Conservation (phyloP, 1,140 invertebrate species). For the Samia ricini region DNA sequence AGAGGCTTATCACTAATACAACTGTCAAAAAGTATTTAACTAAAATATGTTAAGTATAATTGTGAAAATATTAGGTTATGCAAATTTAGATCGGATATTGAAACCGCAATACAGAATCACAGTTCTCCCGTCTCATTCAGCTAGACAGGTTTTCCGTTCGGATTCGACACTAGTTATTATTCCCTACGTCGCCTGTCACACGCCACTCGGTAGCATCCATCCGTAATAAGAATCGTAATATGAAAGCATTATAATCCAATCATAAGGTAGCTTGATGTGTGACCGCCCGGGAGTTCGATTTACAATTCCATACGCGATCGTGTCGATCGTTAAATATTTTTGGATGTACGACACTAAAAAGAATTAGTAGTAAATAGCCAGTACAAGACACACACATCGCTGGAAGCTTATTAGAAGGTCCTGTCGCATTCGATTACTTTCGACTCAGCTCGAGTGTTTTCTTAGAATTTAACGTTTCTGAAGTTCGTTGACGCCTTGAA, state of each 20-base stretch:
- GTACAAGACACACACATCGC: slow-evolving; percentile 39
- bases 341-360: slow-evolving; percentile 44
- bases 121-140: not conserved
- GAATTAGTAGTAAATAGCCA: slow-evolving; percentile 48
- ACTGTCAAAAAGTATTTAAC: not conserved
- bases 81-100: not conserved
- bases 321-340: slow-evolving; percentile 64
- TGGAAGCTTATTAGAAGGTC: slow-evolving; percentile 13
- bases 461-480: slow-evolving; percentile 12
- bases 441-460: slow-evolving; percentile 14
- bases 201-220: slow-evolving; percentile 53
- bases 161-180: slow-evolving; percentile 58
- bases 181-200: slow-evolving; percentile 53
- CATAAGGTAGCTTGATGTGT: slow-evolving; percentile 53
- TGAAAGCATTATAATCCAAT: slow-evolving; percentile 75
- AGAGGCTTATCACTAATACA: no score
- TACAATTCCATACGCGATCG: slow-evolving; percentile 56
- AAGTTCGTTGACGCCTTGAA: slow-evolving; percentile 27
- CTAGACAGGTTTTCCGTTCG: slow-evolving; percentile 35
- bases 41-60: not conserved
- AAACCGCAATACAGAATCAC: not conserved
- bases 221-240: slow-evolving; percentile 69
- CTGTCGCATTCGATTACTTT: slow-evolving; percentile 26
- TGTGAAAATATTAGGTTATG: not conserved
- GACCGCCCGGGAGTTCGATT: slow-evolving; percentile 60